phyloP scores from a whole-genome alignment of 2,797 vertebrate genomes.

The Bovichtus variegatus region DNA sequence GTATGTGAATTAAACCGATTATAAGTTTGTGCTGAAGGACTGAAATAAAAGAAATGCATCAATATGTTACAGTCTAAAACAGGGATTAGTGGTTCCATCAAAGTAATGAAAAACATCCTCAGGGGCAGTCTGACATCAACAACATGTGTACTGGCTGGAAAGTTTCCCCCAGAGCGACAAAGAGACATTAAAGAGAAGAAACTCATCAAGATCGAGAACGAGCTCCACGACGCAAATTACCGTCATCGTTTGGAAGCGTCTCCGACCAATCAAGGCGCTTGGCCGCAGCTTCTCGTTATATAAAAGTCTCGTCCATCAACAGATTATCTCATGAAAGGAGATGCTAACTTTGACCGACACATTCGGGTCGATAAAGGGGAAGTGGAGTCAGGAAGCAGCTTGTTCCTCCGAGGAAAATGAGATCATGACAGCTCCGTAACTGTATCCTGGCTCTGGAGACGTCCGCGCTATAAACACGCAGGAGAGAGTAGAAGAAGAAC shows the following conservation, averaged over 20 bases:
- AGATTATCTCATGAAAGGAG: constrained; percentile 28
- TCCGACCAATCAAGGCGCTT: constrained; percentile 12
- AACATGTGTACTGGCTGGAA: not conserved
- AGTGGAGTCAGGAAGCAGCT: constrained; percentile 79
- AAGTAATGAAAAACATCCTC: constrained; percentile 27
- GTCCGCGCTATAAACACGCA: not conserved
- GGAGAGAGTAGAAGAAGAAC: not conserved
- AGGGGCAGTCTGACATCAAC: constrained; percentile 19
- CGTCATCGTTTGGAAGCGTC: not conserved
- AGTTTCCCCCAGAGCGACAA: not conserved
- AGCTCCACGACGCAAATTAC: constrained; percentile 15
- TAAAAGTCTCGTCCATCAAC: constrained; percentile 31
- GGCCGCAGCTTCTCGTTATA: constrained; percentile 20
- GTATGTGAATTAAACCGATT: too few species aligned
- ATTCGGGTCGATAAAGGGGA: constrained; percentile 58
- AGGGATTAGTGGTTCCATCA: constrained; percentile 19
- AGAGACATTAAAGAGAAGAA: not conserved
- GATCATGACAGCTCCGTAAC: constrained; percentile 55
- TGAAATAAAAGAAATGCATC: not conserved
- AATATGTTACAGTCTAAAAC: not conserved
- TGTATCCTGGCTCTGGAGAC: constrained; percentile 53
- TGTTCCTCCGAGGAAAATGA: constrained; percentile 74
- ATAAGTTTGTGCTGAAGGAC: too few species aligned
- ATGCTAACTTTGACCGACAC: constrained; percentile 43
- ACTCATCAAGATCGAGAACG: constrained; percentile 33